Conservation (phyloP, 2,113 vertebrate species). For the Clarias magur region DNA sequence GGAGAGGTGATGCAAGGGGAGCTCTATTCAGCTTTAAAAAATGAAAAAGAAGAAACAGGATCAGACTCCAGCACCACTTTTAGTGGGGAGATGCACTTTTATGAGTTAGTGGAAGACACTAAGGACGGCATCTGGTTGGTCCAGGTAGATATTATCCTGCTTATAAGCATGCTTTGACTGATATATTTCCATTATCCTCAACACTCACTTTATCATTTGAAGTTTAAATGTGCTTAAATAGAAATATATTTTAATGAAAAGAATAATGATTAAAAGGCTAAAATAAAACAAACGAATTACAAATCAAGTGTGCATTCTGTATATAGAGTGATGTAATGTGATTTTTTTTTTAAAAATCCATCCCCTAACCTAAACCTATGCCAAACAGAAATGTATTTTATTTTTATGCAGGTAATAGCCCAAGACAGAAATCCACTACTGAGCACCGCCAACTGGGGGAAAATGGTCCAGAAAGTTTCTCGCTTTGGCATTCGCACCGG, state of each 20-base stretch:
- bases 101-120: conserved; percentile 96
- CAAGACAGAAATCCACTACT: conserved; percentile 87
- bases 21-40: conserved; percentile 93
- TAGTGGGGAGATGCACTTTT: conserved; percentile 97
- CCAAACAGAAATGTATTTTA: neutral
- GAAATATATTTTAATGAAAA: neutral
- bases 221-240: neutral
- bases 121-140: conserved; percentile 99
- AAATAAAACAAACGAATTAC: neutral
- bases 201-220: neutral
- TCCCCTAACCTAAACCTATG: too few species aligned
- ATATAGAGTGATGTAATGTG: neutral
- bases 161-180: neutral
- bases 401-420: conserved; percentile 82
- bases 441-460: conserved; percentile 89
- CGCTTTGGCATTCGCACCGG: conserved; percentile 96
- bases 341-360: neutral
- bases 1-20: conserved; percentile 96
- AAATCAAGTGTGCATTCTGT: neutral
- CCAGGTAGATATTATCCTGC: conserved; percentile 78
- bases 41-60: conserved; percentile 86
- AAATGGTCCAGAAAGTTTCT: conserved; percentile 97
- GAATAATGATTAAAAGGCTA: neutral
- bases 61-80: conserved; percentile 89
- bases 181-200: neutral